These are phyloP conservation scores for Noctuana brunneofusca DNA, from an alignment of 2,888 invertebrate genomes.

Conservation along the genomic window DNA sequence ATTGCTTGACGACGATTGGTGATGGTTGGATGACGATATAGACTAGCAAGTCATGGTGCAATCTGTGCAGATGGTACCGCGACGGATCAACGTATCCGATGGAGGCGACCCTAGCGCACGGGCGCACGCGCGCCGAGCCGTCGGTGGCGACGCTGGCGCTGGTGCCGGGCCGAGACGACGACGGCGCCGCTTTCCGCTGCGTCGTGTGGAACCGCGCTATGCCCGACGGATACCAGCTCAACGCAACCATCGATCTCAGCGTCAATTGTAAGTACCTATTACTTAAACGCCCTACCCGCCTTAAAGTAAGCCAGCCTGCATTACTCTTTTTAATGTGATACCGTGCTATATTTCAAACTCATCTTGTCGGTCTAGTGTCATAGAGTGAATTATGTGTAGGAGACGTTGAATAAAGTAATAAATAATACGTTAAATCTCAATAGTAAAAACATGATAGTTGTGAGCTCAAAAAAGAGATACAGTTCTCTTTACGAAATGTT, in stretches of 20 bases:
- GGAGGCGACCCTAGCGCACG: conserved; percentile 87
- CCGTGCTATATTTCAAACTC: background rate
- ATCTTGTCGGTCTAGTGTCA: background rate
- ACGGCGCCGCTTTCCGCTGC: conserved; percentile 91
- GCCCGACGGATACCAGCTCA: conserved; percentile 90
- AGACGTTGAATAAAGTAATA: no score
- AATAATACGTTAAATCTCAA: no score
- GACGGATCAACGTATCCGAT: conserved; percentile 89
- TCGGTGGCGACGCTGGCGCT: conserved; percentile 89
- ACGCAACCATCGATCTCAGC: conserved; percentile 90
- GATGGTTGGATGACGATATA: background rate
- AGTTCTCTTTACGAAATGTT: background rate
- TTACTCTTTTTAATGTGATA: background rate
- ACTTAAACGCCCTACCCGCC: no score
- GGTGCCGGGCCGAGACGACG: conserved; percentile 91
- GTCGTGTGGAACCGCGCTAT: conserved; percentile 95
- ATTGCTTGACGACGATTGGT: background rate
- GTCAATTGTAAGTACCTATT: conserved; percentile 91
- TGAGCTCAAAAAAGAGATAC: background rate
- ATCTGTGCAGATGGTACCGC: conserved; percentile 87
- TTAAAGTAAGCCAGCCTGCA: no score
- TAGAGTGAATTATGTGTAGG: background rate
- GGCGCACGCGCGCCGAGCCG: conserved; percentile 88
- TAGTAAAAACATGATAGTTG: no score
- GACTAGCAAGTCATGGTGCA: background rate